Conservation (phyloP, 37 sponge, comb jelly and placozoan genomes). For the Geodia barretti region DNA sequence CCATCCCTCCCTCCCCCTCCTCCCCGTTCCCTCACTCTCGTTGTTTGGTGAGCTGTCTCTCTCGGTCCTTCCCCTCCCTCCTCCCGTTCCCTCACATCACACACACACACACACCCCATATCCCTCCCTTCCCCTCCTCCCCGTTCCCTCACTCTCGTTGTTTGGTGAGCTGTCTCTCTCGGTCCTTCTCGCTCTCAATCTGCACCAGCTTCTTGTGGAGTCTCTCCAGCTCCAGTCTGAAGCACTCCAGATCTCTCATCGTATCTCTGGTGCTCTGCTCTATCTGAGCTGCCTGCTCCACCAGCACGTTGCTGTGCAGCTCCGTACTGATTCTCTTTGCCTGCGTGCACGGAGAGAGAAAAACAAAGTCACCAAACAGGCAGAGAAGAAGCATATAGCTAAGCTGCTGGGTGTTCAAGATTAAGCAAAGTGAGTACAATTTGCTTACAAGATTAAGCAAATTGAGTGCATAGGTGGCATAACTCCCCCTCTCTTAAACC, state of each 20-base stretch:
- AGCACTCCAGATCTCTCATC: conserved; percentile 17
- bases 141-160: conserved; percentile 67
- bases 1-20: too few species aligned
- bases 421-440: too few species aligned
- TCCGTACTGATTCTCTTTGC: conserved; percentile 34
- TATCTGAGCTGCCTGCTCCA: conserved; percentile 41
- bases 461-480: too few species aligned
- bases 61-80: too few species aligned
- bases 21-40: too few species aligned
- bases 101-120: too few species aligned
- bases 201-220: conserved; percentile 24
- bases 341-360: conserved; percentile 10
- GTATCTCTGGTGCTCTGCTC: conserved; percentile 36
- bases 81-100: too few species aligned
- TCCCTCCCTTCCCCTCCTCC: too few species aligned
- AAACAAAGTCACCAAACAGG: not conserved
- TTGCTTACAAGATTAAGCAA: too few species aligned
- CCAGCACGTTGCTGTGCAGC: conserved; percentile 37
- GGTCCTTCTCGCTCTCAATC: conserved; percentile 64
- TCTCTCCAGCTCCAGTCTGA: conserved; percentile 33
- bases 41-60: too few species aligned
- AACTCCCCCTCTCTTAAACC: too few species aligned
- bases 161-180: conserved; percentile 41
- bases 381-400: not conserved
- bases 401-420: too few species aligned